Percentiles rank a stretch among this genome's conserved stretches.
Evolutionary conservation across 1,140 invertebrate genomes (phyloP).

Genomic region (Anthonomus grandis): DNA sequence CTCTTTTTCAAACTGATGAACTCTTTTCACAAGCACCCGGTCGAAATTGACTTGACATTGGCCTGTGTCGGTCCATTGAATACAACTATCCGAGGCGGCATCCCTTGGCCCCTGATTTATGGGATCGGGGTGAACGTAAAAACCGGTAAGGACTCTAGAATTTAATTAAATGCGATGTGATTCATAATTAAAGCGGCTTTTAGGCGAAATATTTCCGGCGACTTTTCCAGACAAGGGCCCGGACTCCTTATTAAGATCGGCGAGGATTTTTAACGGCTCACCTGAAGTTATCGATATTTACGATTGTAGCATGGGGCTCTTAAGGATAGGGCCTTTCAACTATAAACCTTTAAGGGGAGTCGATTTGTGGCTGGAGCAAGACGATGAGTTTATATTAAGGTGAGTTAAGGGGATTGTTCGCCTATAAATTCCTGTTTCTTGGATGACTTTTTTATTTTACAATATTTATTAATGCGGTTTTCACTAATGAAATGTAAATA

Average conservation of each 20-base stretch:
- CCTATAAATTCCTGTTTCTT: too few relatives aligned
- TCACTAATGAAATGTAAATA: not conserved
- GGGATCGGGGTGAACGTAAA: conserved; percentile 89
- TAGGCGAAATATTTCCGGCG: conserved; percentile 88
- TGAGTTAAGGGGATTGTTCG: not conserved
- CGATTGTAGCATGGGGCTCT: conserved; percentile 75
- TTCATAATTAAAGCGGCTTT: not conserved
- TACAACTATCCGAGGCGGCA: conserved; percentile 72
- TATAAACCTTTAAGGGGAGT: conserved; percentile 87
- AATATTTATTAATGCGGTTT: too few relatives aligned
- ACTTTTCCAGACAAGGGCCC: conserved; percentile 93
- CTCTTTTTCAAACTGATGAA: conserved; percentile 83
- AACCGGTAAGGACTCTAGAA: conserved; percentile 54
- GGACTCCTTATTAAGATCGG: conserved; percentile 74
- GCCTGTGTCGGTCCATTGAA: conserved; percentile 90
- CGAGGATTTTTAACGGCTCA: conserved; percentile 77
- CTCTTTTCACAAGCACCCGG: conserved; percentile 79
- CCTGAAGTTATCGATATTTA: conserved; percentile 90
- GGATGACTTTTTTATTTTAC: too few relatives aligned
- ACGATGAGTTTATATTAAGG: conserved; percentile 88
- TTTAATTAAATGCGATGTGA: conserved; percentile 1
- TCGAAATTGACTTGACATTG: conserved; percentile 83
- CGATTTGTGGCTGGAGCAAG: conserved; percentile 85
- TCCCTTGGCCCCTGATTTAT: conserved; percentile 85
- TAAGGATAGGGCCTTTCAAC: conserved; percentile 90